phyloP scores from a whole-genome alignment of 2,113 vertebrate genomes.

The Entomyzon cyanotis region DNA sequence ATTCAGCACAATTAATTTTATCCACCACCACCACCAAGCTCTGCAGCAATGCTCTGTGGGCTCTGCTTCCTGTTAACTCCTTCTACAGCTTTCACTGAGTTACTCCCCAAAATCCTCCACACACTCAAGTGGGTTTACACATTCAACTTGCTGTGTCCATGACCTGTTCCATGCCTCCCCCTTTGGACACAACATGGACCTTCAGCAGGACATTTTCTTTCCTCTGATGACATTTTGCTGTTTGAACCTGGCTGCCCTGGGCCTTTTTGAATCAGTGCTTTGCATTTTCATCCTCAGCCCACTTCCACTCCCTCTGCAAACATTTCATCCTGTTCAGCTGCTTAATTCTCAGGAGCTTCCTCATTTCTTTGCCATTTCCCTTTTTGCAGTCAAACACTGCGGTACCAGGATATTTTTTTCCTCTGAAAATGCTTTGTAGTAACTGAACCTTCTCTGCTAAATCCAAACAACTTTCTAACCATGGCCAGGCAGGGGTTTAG shows the following conservation, averaged over 20 bases:
- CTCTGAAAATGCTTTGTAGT: not conserved
- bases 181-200: not conserved
- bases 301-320: not conserved
- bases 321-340: not conserved
- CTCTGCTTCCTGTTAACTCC: not conserved
- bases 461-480: not conserved
- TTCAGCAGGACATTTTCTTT: not conserved
- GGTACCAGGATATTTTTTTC: not conserved
- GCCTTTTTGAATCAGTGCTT: not conserved
- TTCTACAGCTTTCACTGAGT: not conserved
- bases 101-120: not conserved
- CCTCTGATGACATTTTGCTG: not conserved
- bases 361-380: slow-evolving; percentile 14
- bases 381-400: not conserved
- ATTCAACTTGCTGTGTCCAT: rapidly evolving
- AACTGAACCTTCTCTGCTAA: not conserved
- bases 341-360: not conserved
- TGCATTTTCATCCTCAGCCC: not conserved
- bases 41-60: not conserved
- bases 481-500: not conserved
- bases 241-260: not conserved
- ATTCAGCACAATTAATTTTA: not conserved
- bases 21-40: not conserved
- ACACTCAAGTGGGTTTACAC: rapidly evolving
- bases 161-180: not conserved